These are phyloP conservation scores for Lottia scabra DNA, from an alignment of 2,888 invertebrate genomes.

Conservation along the genomic window DNA sequence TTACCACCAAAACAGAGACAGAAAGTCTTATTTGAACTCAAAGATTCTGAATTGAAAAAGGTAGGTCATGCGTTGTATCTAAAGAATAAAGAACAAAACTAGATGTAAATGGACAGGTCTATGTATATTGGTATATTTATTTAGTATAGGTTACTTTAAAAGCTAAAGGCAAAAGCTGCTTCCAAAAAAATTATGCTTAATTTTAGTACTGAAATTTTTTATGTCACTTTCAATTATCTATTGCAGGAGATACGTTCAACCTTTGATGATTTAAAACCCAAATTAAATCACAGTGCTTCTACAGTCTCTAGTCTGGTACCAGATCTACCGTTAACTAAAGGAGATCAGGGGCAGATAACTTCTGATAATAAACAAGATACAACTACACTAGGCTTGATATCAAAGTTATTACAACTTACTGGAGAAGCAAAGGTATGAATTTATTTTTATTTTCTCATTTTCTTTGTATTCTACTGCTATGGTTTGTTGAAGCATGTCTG, in stretches of 20 bases:
- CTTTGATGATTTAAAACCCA: conserved; percentile 50
- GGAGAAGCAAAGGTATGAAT: conserved; percentile 54
- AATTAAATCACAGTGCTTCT: conserved; percentile 32
- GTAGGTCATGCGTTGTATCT: conserved; percentile 31
- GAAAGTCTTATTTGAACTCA: conserved; percentile 61
- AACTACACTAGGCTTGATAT: conserved; percentile 27
- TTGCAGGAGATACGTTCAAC: conserved; percentile 50
- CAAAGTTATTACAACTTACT: conserved; percentile 45
- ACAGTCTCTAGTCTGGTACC: conserved; percentile 17
- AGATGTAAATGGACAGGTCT: no score
- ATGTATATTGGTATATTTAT: no score
- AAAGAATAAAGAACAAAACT: no score
- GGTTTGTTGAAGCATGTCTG: no score
- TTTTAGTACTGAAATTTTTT: no score
- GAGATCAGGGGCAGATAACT: conserved; percentile 18
- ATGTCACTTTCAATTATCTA: no score
- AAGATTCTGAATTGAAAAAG: conserved; percentile 60
- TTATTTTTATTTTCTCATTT: not conserved
- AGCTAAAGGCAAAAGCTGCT: no score
- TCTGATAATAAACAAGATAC: conserved; percentile 6
- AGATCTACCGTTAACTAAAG: conserved; percentile 6
- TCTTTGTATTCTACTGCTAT: not conserved
- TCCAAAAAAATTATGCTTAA: no score
- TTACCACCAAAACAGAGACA: conserved; percentile 65
- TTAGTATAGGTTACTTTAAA: no score